Conservation (phyloP, 2,888 invertebrate species). For the Drosophila neotestacea region DNA sequence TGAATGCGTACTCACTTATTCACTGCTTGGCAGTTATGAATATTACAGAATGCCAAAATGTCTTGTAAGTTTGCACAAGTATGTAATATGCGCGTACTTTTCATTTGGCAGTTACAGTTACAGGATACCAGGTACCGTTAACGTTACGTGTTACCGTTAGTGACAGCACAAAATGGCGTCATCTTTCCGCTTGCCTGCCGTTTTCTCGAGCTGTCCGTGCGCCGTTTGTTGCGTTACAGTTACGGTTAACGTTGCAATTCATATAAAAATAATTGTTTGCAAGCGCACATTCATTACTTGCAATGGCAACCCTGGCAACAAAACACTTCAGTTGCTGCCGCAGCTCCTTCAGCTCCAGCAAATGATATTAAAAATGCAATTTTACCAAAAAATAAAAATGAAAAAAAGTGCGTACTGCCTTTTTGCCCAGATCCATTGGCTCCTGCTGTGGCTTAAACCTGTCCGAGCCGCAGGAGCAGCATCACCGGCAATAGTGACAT, state of each 20-base stretch:
- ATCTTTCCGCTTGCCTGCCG: conserved; percentile 23
- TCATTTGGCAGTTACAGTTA: conserved; percentile 65
- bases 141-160: conserved; percentile 47
- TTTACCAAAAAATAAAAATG: conserved; percentile 35
- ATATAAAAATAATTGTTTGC: conserved; percentile 79
- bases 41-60: conserved; percentile 75
- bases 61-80: conserved; percentile 74
- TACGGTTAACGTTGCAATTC: conserved; percentile 59
- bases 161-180: conserved; percentile 60
- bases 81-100: conserved; percentile 71
- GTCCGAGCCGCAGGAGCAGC: conserved; percentile 2
- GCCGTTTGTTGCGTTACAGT: conserved; percentile 11
- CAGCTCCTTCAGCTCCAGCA: conserved; percentile 5
- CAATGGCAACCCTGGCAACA: conserved; percentile 49
- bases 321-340: conserved; percentile 18
- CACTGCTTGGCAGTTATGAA: conserved; percentile 68
- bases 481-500: conserved; percentile 3
- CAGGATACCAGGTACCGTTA: conserved; percentile 10
- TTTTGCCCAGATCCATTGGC: conserved; percentile 23
- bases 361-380: conserved; percentile 79
- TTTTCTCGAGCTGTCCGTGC: conserved; percentile 23
- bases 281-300: conserved; percentile 69
- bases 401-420: conserved; percentile 28
- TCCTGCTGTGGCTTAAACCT: conserved; percentile 22
- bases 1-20: conserved; percentile 46